A percentile compares a stretch with the other conserved stretches of the same genome.
Conservation (phyloP, 2,113 vertebrate species). For the Ctenomys sociabilis region DNA sequence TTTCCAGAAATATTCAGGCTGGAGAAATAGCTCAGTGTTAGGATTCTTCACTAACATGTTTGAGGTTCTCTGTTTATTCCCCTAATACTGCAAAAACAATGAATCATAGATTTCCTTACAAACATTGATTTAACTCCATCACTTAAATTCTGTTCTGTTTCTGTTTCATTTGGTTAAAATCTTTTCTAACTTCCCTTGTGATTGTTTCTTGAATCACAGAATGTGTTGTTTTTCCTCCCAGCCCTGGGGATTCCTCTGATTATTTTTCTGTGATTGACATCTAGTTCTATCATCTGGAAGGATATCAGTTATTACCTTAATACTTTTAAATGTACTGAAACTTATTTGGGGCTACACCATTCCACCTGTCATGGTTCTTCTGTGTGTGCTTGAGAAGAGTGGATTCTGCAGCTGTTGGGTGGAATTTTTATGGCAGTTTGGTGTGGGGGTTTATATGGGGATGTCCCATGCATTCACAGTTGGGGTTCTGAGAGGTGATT, state of each 20-base stretch:
- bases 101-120: not conserved
- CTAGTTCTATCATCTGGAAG: not conserved
- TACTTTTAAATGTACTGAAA: not conserved
- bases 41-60: not conserved
- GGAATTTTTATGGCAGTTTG: not conserved
- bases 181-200: slow-evolving; percentile 24
- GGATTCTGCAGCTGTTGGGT: not conserved
- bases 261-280: not conserved
- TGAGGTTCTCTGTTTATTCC: not conserved
- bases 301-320: not conserved
- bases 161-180: slow-evolving; percentile 24
- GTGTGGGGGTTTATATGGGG: not conserved
- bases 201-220: not conserved
- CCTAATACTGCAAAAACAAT: not conserved
- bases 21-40: not conserved
- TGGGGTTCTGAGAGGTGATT: not conserved
- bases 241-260: not conserved
- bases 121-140: not conserved
- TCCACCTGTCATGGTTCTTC: not conserved
- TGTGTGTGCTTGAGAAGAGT: not conserved
- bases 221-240: not conserved
- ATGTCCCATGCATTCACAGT: not conserved
- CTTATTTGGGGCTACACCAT: not conserved
- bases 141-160: not conserved
- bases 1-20: not conserved